phyloP scores from a whole-genome alignment of 2,113 vertebrate species.

The Poeciliopsis prolifica region DNA sequence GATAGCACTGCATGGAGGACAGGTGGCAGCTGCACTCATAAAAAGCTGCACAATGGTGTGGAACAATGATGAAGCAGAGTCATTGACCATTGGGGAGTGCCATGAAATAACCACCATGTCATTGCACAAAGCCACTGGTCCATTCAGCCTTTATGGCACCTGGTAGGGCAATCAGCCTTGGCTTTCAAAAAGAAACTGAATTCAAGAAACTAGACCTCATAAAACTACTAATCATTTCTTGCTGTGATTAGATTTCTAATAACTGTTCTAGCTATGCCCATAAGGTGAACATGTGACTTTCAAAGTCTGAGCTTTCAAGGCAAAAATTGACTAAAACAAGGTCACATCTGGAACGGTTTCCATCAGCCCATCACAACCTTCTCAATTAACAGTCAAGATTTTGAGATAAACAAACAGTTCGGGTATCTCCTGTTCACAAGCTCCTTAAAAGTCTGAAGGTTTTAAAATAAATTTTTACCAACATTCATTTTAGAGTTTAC shows the following conservation, averaged over 20 bases:
- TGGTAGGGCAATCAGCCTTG: constrained; percentile 65
- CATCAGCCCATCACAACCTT: constrained; percentile 55
- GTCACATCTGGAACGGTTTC: constrained; percentile 54
- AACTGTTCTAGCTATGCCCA: background rate
- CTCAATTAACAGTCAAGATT: constrained; percentile 66
- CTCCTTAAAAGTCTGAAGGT: constrained; percentile 20
- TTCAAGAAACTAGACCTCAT: constrained; percentile 53
- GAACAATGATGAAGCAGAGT: constrained; percentile 78
- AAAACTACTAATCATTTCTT: constrained; percentile 49
- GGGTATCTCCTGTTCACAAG: constrained; percentile 40
- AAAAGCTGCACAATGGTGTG: constrained; percentile 74
- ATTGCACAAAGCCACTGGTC: constrained; percentile 71
- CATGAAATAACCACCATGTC: constrained; percentile 71
- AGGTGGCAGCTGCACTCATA: constrained; percentile 78
- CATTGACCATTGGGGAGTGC: constrained; percentile 72
- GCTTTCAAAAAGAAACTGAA: constrained; percentile 58
- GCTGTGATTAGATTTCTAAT: background rate
- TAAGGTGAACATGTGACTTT: constrained; percentile 22
- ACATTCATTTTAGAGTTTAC: constrained; percentile 9
- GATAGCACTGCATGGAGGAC: constrained; percentile 69
- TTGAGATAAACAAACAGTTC: constrained; percentile 51
- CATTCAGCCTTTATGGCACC: constrained; percentile 74
- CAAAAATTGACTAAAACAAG: too few species aligned
- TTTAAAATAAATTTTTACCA: constrained; percentile 20
- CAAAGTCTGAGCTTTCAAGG: constrained; percentile 32